These are phyloP conservation scores for Pseudorasbora parva DNA, from an alignment of 2,113 vertebrate species.

Conservation along the genomic window DNA sequence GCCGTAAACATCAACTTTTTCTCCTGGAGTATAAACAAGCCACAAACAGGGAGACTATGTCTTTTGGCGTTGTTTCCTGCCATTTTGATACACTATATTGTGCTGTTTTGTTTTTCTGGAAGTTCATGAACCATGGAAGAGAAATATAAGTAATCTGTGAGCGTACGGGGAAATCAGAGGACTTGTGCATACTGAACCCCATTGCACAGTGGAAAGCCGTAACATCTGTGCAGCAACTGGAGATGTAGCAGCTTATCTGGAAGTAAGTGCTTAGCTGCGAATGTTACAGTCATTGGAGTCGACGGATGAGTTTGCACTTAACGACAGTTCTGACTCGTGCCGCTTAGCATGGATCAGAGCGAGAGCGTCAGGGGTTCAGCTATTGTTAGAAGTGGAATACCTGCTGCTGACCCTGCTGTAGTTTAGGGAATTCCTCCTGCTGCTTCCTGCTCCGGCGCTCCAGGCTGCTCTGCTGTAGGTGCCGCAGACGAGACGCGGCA, in stretches of 20 bases:
- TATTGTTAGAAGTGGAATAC: slow-evolving; percentile 80
- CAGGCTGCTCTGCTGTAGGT: slow-evolving; percentile 85
- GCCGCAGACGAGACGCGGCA: slow-evolving; percentile 85
- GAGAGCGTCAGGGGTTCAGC: slow-evolving; percentile 3
- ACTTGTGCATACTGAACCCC: slow-evolving; percentile 17
- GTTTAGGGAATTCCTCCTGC: slow-evolving; percentile 88
- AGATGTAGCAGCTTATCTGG: not conserved
- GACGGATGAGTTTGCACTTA: slow-evolving; percentile 12
- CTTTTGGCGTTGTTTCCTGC: not conserved
- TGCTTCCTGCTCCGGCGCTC: slow-evolving; percentile 88
- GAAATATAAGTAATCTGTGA: slow-evolving; percentile 5
- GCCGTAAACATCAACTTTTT: not conserved
- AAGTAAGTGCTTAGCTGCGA: not conserved
- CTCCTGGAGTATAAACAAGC: not conserved
- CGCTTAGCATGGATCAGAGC: slow-evolving; percentile 4
- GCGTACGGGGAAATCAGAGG: not conserved
- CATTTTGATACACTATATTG: not conserved
- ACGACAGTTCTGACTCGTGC: slow-evolving; percentile 24
- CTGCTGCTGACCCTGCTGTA: slow-evolving; percentile 93
- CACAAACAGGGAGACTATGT: not conserved
- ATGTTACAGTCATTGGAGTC: not conserved
- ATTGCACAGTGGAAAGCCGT: not conserved
- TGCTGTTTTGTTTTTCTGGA: slow-evolving; percentile 1
- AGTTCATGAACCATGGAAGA: not conserved
- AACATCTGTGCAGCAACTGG: slow-evolving; percentile 11